A percentile compares a stretch with the other conserved stretches of the same genome.
These are phyloP conservation scores for Limonius californicus DNA, from an alignment of 1,140 invertebrate genomes.

Conservation along the genomic window DNA sequence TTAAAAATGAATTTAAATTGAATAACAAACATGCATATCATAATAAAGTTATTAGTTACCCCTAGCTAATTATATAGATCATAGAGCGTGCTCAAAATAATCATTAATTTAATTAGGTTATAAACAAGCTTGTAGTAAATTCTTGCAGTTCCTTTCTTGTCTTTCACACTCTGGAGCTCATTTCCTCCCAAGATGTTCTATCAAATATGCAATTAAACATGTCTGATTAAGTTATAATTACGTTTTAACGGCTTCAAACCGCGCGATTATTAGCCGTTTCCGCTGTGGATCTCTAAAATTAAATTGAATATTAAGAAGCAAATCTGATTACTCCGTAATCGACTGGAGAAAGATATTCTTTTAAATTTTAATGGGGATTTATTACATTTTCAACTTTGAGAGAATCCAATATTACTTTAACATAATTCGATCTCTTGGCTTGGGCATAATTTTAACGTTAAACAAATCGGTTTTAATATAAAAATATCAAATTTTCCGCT, in stretches of 20 bases:
- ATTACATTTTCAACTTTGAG: conserved; percentile 1
- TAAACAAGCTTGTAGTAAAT: too few relatives aligned
- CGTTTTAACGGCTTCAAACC: background rate
- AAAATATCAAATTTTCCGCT: background rate
- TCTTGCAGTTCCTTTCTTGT: too few relatives aligned
- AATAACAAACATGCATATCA: too few relatives aligned
- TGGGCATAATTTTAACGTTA: too few relatives aligned
- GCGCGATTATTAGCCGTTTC: conserved; percentile 2
- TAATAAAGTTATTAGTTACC: too few relatives aligned
- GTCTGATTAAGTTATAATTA: conserved; percentile 12
- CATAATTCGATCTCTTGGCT: conserved; percentile 1
- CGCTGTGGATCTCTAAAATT: background rate
- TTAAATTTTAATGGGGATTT: conserved; percentile 13
- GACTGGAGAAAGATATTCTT: conserved; percentile 8
- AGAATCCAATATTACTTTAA: conserved; percentile 2
- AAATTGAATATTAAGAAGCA: conserved; percentile 13
- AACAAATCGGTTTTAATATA: too few relatives aligned
- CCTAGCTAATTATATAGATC: too few relatives aligned
- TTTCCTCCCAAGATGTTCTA: too few relatives aligned
- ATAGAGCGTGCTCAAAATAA: too few relatives aligned
- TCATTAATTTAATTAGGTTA: too few relatives aligned
- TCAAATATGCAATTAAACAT: conserved; percentile 3
- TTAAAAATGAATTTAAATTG: too few relatives aligned
- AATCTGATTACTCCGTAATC: conserved; percentile 10
- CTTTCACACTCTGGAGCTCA: too few relatives aligned